phyloP scores from a whole-genome alignment of 2,113 vertebrate species.

The Lasiurus borealis region DNA sequence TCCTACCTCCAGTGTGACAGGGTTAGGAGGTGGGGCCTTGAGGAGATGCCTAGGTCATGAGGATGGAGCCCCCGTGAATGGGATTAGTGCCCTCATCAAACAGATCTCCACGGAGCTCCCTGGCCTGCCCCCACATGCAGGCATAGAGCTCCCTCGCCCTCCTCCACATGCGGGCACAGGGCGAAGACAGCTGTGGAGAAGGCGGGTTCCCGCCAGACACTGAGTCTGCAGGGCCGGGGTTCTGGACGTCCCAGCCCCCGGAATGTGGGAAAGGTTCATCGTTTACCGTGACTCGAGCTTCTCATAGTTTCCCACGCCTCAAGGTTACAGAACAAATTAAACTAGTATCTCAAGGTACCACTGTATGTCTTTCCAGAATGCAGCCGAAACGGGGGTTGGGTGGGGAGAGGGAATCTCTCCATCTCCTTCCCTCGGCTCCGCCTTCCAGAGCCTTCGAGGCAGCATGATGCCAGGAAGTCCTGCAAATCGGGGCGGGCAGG shows the following conservation, averaged over 20 bases:
- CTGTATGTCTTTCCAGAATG: background rate
- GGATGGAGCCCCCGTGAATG: background rate
- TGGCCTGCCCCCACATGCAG: no score
- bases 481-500: background rate
- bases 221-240: background rate
- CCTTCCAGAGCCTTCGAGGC: background rate
- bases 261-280: background rate
- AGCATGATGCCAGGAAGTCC: background rate
- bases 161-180: background rate
- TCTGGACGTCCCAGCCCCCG: background rate
- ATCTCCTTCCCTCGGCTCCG: background rate
- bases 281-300: no score
- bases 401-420: background rate
- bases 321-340: no score
- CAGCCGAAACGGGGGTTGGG: background rate
- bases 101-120: no score
- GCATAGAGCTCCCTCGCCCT: accelerated
- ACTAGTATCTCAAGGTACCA: no score
- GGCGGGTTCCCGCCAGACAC: background rate
- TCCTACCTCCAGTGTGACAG: background rate
- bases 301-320: no score
- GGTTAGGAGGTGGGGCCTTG: background rate
- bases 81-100: background rate
- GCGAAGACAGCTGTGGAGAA: background rate
- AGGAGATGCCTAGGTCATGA: background rate